Evolutionary conservation across 2,797 vertebrate genomes (phyloP).

Genomic region (Tamandua tetradactyla): DNA sequence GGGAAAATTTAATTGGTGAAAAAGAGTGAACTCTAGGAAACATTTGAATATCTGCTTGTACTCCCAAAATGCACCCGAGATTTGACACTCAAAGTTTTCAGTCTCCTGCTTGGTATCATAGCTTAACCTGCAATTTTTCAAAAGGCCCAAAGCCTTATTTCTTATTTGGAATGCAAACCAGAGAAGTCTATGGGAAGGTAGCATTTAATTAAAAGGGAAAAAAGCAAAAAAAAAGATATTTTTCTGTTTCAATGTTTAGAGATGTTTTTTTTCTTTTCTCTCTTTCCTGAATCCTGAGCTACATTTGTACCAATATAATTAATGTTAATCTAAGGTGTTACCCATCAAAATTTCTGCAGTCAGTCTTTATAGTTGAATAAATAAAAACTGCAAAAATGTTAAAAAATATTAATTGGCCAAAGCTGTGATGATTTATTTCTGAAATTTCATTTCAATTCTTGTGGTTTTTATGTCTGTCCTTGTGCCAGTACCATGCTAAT

Average conservation of each 20-base stretch:
- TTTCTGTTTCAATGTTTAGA: conserved; percentile 68
- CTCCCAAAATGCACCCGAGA: conserved; percentile 21
- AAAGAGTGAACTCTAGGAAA: background rate
- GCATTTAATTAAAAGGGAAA: conserved; percentile 56
- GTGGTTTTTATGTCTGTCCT: no score
- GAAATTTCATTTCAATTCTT: no score
- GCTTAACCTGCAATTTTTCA: conserved; percentile 41
- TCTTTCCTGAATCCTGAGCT: conserved; percentile 60
- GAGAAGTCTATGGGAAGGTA: conserved; percentile 54
- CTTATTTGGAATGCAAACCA: conserved; percentile 47
- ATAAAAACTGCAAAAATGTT: conserved; percentile 76
- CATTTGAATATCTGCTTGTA: conserved; percentile 20
- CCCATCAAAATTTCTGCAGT: conserved; percentile 49
- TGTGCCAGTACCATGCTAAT: no score
- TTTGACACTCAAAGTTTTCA: background rate
- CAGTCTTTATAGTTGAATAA: conserved; percentile 76
- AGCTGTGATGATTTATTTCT: no score
- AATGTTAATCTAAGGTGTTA: conserved; percentile 74
- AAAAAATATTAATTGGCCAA: no score
- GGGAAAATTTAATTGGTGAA: background rate
- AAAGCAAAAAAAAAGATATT: background rate
- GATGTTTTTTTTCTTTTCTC: conserved; percentile 21
- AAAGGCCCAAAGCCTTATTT: conserved; percentile 50
- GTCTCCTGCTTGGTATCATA: background rate
- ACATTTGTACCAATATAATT: conserved; percentile 79